Conservation (phyloP, 2,888 invertebrate species). For the Linnaemya vulpina region DNA sequence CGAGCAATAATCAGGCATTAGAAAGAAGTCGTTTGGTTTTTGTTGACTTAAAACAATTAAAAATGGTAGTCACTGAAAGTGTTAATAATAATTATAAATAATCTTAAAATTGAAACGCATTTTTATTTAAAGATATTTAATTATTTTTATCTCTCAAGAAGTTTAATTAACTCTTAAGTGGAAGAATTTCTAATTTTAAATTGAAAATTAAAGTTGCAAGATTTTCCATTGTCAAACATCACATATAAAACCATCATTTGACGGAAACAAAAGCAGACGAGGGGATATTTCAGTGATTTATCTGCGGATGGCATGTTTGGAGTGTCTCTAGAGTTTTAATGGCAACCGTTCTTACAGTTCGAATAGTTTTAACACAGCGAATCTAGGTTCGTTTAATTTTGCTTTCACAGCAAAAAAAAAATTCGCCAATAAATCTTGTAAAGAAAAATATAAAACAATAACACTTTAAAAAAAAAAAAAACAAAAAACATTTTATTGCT, state of each 20-base stretch:
- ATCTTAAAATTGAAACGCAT: background rate
- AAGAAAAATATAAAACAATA: too few relatives aligned
- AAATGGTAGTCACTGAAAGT: background rate
- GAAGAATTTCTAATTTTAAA: slow-evolving; percentile 9
- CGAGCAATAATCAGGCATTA: slow-evolving; percentile 50
- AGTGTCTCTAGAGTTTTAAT: slow-evolving; percentile 12
- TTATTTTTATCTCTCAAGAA: background rate
- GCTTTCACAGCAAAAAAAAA: background rate
- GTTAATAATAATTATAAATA: background rate
- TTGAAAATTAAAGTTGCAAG: background rate
- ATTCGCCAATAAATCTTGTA: too few relatives aligned
- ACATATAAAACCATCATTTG: background rate
- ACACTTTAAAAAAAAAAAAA: too few relatives aligned
- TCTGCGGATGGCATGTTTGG: slow-evolving; percentile 22
- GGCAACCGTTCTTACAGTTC: background rate
- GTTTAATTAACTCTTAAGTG: background rate
- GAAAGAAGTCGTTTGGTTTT: slow-evolving; percentile 34
- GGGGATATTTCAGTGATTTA: slow-evolving; percentile 18
- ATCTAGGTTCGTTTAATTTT: background rate
- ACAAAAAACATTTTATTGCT: too few relatives aligned
- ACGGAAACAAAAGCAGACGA: background rate
- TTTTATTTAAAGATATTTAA: background rate
- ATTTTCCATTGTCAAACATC: background rate
- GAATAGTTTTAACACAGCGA: background rate
- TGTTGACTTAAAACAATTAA: slow-evolving; percentile 5